Base-by-base conservation (phyloP, 2,888 invertebrate genomes). In the Villa cingulata region DNA sequence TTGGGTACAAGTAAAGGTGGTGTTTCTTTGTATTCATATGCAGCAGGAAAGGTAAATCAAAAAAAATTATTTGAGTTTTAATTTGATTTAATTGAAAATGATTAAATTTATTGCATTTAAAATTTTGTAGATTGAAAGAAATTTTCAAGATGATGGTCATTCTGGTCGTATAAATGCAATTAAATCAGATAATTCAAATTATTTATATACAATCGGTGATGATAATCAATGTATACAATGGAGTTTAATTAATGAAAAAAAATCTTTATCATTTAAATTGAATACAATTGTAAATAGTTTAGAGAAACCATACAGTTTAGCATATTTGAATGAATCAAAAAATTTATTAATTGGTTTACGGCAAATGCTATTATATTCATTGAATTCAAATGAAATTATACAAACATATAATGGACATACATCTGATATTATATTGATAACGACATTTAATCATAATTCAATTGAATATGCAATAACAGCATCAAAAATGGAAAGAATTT, bases 381-480 rank as follows among this genome's bases (percentile, higher is more conserved):
- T 79, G 27, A 62, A 70, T 10, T 74, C 68, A 1, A 74, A 76
- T 59, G 71, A 76, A 55, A 56, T 81, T 15, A 59, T 85, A 37
- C 74, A 74, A 60, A 75, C 73, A 2, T 83, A 77, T 57, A 75
- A 74, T 0, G 82, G 82, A 0, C 83, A 83, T 59, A 75, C 75
- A 18, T 73, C 74, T 32, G 73, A 76, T 57, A 70, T 82, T 0
- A 67, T 63, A 45, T 62, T 72, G 19, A 65, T 80, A 50, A 61
- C 63, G 45, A 65, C 67, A 2, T 57, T 68, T 46, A 45, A 50
- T 1, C 43, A 56, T 23, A 52, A 52, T 4, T 52, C 52, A 12
- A 49, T 47, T 1, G 66, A 66, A 52, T 70, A 64, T 53, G 59
- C 60, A 3, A 45, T 68, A 7, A 65, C 67, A 2, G 61, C 64